Evolutionary conservation across 2,888 invertebrate genomes (phyloP).

Genomic region (Drosophila suboccidentalis): DNA sequence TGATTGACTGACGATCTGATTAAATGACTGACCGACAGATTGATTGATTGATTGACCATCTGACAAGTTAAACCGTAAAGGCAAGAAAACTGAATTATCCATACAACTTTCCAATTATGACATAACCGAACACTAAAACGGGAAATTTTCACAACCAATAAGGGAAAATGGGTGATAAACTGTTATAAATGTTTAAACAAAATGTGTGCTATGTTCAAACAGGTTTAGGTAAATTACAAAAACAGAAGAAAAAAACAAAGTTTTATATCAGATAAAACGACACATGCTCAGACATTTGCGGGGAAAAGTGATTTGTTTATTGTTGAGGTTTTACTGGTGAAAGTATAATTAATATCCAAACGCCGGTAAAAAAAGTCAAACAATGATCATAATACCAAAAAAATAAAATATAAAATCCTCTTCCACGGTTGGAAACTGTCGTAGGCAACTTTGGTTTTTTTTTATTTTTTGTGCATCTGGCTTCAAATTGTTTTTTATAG

Average conservation of each 20-base stretch:
- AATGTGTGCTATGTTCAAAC: neutral
- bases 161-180: neutral
- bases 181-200: neutral
- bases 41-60: neutral
- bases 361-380: neutral
- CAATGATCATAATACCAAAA: neutral
- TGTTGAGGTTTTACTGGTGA: neutral
- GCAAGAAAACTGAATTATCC: too few species aligned
- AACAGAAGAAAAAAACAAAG: too few species aligned
- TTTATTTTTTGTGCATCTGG: neutral
- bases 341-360: neutral
- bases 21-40: too few species aligned
- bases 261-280: neutral
- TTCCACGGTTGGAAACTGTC: neutral
- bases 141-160: neutral
- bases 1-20: too few species aligned
- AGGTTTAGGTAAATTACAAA: neutral
- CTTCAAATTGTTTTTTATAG: neutral
- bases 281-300: neutral
- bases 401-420: neutral
- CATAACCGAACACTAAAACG: too few species aligned
- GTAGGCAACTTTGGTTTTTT: neutral
- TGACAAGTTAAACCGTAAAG: too few species aligned
- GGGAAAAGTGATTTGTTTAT: too few species aligned
- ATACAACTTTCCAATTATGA: too few species aligned